phyloP scores from a whole-genome alignment of 2,797 vertebrate genomes.

The Chloroceryle amazona region DNA sequence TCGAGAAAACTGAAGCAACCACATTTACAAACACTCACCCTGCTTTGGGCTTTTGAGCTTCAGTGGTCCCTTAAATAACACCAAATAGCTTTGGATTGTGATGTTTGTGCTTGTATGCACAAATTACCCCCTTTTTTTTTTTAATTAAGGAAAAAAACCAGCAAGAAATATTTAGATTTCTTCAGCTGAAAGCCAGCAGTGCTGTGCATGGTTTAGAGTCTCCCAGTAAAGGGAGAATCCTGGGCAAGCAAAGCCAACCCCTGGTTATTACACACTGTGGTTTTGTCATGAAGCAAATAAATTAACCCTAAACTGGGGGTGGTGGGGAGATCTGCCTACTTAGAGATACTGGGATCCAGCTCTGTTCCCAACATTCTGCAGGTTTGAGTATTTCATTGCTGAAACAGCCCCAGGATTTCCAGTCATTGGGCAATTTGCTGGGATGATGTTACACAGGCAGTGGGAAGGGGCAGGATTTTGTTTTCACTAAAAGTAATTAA shows the following conservation, averaged over 20 bases:
- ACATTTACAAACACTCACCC: background rate
- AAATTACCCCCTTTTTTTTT: background rate
- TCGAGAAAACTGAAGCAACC: background rate
- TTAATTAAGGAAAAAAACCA: background rate
- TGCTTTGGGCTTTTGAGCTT: background rate
- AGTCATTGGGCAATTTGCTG: background rate
- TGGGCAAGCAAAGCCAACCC: background rate
- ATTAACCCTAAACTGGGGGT: background rate
- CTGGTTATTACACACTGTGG: background rate
- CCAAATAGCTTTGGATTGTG: fast-evolving
- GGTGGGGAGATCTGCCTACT: background rate
- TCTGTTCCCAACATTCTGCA: background rate
- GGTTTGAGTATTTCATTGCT: background rate
- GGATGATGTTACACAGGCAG: background rate
- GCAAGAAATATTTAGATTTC: background rate
- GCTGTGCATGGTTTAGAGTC: background rate
- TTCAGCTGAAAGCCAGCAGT: background rate
- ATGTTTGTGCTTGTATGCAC: background rate
- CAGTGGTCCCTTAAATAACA: background rate
- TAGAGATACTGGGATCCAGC: background rate
- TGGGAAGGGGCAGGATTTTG: background rate
- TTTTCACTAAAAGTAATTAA: background rate
- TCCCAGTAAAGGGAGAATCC: background rate
- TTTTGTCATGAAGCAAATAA: background rate
- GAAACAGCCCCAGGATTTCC: background rate